Evolutionary conservation across 2,888 invertebrate genomes (phyloP).

Genomic region (Dryadula phaetusa): DNA sequence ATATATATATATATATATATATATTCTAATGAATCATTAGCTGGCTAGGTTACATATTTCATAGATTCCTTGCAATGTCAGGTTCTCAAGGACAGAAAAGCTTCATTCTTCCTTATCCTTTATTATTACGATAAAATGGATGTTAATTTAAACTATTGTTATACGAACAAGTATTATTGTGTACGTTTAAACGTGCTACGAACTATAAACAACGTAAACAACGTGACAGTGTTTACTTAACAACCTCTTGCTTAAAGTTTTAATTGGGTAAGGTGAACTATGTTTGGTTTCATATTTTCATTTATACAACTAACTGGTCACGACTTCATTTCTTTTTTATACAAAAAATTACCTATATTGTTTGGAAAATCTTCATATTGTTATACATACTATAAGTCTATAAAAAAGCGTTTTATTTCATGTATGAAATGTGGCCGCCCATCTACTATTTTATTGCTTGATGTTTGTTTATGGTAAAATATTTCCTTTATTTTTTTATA

Average conservation of each 20-base stretch:
- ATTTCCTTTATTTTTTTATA: not conserved
- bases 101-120: not conserved
- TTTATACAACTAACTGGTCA: not conserved
- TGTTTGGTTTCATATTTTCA: not conserved
- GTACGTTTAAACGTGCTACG: conserved; percentile 9
- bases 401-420: not conserved
- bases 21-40: not conserved
- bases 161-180: conserved; percentile 12
- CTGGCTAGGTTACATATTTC: not conserved
- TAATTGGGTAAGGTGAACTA: conserved; percentile 21
- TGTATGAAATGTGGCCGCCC: not conserved
- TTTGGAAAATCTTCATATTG: not conserved
- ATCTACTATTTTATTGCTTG: not conserved
- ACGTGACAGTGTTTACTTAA: conserved; percentile 27
- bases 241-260: conserved; percentile 24
- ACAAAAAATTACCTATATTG: not conserved
- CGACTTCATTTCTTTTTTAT: not conserved
- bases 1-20: not conserved
- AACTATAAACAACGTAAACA: conserved; percentile 21
- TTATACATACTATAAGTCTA: not conserved
- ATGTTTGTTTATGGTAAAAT: not conserved
- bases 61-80: not conserved
- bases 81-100: not conserved
- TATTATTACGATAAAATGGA: conserved; percentile 3
- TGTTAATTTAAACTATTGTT: conserved; percentile 1